Evolutionary conservation across 2,797 vertebrate genomes (phyloP), one percentile per base, ranked within the genome.

Genomic region (Onychomys torridus): DNA sequence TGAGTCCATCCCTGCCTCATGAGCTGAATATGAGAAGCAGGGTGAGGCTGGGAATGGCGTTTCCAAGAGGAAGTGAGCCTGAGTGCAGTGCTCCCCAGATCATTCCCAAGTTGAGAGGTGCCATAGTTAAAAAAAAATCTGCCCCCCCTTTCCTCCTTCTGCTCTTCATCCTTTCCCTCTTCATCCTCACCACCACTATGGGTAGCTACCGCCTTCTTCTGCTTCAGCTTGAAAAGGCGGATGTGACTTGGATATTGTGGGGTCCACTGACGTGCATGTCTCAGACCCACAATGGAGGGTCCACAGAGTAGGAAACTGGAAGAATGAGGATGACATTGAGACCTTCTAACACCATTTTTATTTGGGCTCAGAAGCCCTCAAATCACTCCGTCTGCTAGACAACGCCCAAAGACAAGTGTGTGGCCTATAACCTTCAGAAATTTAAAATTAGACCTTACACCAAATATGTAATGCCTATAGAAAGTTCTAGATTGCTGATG

Each of bases 361-460:
- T 96, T 85, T 27, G 65, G 40, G 43, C 49, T 93, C 29, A 71
- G 61, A 93, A 95, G 17, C 49, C 82, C 92, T 81, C 71, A 40
- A 95, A 77, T 88, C 32, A 92, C 83, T 90, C 90, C 67, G 88
- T 27, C 75, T 96, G 79, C 55, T 59, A 81, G 90, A 95, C 76
- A 85, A 71, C 55, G 78, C 55, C 95, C 67, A 91, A 76, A 69
- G 94, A 73, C 2, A 61, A 63, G 69, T 90, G 46, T 40, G 86
- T 92, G 46, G n/a, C 69, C 82, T 90, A 12, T 91, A 82, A 92
- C 55, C 61, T 84, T 83, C 79, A 5, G 63, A 87, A 79, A 52
- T 92, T 91, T 87, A 96, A 95, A 97, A 93, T 82, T 85, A 95
- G 91, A 92, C 89, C 21, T 55, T 85, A 9, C 10, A 89, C 61